phyloP scores from a whole-genome alignment of 2,113 vertebrate species.

The Manacus vitellinus region DNA sequence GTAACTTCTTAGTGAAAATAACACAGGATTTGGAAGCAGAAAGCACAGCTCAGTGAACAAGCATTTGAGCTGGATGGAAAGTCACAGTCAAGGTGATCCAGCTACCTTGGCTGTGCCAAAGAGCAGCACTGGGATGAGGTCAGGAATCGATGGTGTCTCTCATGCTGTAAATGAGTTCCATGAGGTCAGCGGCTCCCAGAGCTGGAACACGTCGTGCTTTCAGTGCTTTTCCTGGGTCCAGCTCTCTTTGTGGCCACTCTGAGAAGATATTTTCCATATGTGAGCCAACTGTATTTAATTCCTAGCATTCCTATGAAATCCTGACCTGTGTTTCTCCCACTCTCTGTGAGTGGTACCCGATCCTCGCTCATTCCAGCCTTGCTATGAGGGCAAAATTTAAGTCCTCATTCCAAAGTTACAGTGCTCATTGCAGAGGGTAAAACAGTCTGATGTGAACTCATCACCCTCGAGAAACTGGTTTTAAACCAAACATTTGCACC shows the following conservation, averaged over 20 bases:
- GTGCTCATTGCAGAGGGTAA: not conserved
- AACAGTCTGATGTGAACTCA: not conserved
- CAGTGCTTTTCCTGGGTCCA: not conserved
- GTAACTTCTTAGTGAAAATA: not conserved
- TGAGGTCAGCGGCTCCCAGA: not conserved
- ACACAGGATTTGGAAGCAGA: not conserved
- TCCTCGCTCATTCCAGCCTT: not conserved
- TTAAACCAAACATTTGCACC: not conserved
- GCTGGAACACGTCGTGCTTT: not conserved
- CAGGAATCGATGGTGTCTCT: not conserved
- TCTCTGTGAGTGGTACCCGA: accelerated
- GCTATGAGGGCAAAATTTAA: not conserved
- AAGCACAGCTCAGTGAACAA: not conserved
- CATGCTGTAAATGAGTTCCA: not conserved
- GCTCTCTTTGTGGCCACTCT: not conserved
- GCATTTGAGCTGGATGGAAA: not conserved
- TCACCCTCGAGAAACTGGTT: not conserved
- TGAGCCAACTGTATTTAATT: not conserved
- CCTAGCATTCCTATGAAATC: not conserved
- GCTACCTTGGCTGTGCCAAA: not conserved
- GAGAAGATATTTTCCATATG: not conserved
- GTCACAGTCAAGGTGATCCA: not conserved
- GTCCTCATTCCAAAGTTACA: not conserved
- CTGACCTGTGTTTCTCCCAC: not conserved
- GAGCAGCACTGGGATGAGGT: not conserved